Evolutionary conservation across 2,888 invertebrate species (phyloP), one percentile per base, ranked within the genome.

Genomic region (Drosophila pseudotakahashii): DNA sequence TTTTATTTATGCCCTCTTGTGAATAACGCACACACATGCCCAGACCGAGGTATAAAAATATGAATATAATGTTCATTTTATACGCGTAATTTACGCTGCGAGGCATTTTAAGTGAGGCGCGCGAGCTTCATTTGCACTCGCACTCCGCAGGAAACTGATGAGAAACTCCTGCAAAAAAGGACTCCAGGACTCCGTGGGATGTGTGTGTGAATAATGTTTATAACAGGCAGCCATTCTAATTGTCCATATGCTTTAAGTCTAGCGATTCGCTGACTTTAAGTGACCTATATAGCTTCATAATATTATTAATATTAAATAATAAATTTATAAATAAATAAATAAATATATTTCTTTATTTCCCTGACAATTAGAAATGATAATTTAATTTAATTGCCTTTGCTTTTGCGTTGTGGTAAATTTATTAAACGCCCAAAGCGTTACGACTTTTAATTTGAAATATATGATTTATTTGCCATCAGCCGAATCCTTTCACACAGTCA

Each of bases 61-160:
- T 80, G 85, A 85, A 85, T 88, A 85, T 88, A 85, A 85, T 85
- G 84, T 88, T 88, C 86, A 85, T 88, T 85, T 85, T 85, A 88
- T 88, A 80, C 84, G 86, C 88, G 75, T 88, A 88, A 85, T 85
- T 85, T 85, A 80, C 82, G 82, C 80, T 74, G 76, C 61, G 51
- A 79, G 79, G 62, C 74, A 76, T 70, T 70, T 53, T 41, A 36
- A 42, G 52, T 16, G 50, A 37, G 50, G 32, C 34, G 41, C 44
- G 34, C 13, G 34, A 51, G 73, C 42, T 63, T 71, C 51, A 71
- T 71, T 71, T 71, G 71, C 41, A 36, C 45, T 34, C 47, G 45
- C 45, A 47, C 45, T 47, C 45, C 14, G 26, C 14, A 26, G 72
- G 69, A 53, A 48, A 48, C 39, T 42, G 58, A 54, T 41, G 58